Evolutionary conservation across 2,797 vertebrate species (phyloP), one percentile per base, ranked within the genome.

Genomic region (Diplodus sargus): DNA sequence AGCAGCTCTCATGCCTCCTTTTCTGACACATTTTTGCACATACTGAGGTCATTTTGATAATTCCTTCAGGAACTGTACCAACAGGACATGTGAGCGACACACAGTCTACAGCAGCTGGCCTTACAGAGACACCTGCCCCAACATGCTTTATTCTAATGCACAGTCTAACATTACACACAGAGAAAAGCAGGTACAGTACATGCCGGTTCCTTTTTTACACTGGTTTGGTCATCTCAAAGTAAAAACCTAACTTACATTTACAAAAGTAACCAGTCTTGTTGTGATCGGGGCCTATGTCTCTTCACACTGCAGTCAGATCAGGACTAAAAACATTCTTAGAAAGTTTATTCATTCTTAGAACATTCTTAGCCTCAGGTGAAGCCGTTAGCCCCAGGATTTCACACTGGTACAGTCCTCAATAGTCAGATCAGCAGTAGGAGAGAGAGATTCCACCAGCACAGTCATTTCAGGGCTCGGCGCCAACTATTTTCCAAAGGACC

Each of bases 141-240:
- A 28, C 13, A 25, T 42, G 30, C 47, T 51, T 60, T n/a, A 14
- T 10, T 71, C 47, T 17, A 42, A 60, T 18, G 47, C 51, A n/a
- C 45, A 14, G 56, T 39, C 18, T 70, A 58, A 58, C 43, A 23
- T 70, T 70, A 59, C 43, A 70, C 14, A 12, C 7, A 39, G 43
- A 48, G 20, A 11, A 47, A 16, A 30, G 22, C 59, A 48, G 64
- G 11, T 17, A 45, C 15, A 10, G 14, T 23, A n/a, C 59, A 45
- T 17, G n/a, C 3, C n/a, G 20, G 34, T n/a, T 60, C 0, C 4
- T 34, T 12, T 12, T 58, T 16, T 18, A 18, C 28, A 58, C n/a
- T 23, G 11, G n/a, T 22, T 52, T 52, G n/a, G 54, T 30, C 54
- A 10, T 6, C 16, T 5, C 17, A 17, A 14, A 5, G 20, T 13